Evolutionary conservation across 2,888 invertebrate genomes (phyloP).

Genomic region (Stegophylla sp.): DNA sequence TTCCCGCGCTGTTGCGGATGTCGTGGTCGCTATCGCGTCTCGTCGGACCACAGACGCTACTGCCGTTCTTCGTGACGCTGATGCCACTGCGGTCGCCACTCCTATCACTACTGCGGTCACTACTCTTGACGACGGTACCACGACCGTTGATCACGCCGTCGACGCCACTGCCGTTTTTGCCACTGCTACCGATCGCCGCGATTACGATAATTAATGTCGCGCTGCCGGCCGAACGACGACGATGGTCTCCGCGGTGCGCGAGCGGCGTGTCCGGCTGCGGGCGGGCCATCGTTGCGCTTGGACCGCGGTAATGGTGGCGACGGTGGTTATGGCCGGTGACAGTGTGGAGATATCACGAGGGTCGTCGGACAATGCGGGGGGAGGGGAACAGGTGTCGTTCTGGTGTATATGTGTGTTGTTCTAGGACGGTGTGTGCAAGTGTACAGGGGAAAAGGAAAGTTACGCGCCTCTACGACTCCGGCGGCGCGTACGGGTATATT

Average conservation of each 20-base stretch:
- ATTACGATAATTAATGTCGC: background rate
- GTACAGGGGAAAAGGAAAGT: too few relatives aligned
- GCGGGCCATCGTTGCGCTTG: background rate
- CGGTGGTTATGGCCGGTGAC: too few relatives aligned
- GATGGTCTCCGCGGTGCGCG: background rate
- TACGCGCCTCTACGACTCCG: too few relatives aligned
- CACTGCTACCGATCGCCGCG: too few relatives aligned
- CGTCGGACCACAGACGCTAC: background rate
- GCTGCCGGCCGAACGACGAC: background rate
- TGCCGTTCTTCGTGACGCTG: background rate
- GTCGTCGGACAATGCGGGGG: too few relatives aligned
- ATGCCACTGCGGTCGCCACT: background rate
- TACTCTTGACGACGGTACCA: background rate
- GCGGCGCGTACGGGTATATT: too few relatives aligned
- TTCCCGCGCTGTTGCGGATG: background rate
- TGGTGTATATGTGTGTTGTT: too few relatives aligned
- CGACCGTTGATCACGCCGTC: background rate
- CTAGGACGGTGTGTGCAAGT: too few relatives aligned
- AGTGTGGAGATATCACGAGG: too few relatives aligned
- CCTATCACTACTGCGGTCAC: background rate
- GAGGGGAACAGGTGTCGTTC: too few relatives aligned
- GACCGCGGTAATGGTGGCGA: background rate
- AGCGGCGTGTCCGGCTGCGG: background rate
- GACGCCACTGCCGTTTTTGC: background rate
- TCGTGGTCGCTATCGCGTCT: background rate